Evolutionary conservation across 2,797 vertebrate genomes (phyloP).

Genomic region (Gorsachius magnificus): DNA sequence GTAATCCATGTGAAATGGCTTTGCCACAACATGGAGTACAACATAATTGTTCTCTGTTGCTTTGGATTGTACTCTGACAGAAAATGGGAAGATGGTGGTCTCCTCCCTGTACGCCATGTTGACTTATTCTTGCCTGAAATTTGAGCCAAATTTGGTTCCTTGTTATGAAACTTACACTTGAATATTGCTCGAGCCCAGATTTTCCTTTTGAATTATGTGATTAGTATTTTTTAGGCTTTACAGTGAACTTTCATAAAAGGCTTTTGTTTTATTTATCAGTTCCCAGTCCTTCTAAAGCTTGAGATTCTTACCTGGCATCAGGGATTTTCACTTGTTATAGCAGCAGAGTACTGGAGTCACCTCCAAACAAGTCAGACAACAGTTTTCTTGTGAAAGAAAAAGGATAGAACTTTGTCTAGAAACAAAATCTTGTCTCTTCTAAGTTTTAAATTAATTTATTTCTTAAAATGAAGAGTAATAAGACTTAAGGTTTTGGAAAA

Average conservation of each 20-base stretch:
- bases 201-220: neutral
- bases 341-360: neutral
- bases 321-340: neutral
- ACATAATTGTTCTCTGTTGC: neutral
- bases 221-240: neutral
- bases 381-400: neutral
- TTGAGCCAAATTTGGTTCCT: neutral
- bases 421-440: neutral
- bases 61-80: neutral
- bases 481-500: neutral
- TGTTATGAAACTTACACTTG: neutral
- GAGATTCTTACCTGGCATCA: neutral
- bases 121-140: neutral
- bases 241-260: neutral
- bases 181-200: neutral
- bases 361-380: neutral
- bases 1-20: neutral
- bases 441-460: neutral
- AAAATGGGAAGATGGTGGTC: neutral
- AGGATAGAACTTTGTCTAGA: neutral
- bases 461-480: neutral
- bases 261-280: neutral
- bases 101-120: neutral
- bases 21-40: neutral
- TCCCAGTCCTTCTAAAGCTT: neutral